Percentiles rank a stretch among this genome's conserved stretches.
Evolutionary conservation across 2,888 invertebrate species (phyloP).

Genomic region (Philereme transversata): DNA sequence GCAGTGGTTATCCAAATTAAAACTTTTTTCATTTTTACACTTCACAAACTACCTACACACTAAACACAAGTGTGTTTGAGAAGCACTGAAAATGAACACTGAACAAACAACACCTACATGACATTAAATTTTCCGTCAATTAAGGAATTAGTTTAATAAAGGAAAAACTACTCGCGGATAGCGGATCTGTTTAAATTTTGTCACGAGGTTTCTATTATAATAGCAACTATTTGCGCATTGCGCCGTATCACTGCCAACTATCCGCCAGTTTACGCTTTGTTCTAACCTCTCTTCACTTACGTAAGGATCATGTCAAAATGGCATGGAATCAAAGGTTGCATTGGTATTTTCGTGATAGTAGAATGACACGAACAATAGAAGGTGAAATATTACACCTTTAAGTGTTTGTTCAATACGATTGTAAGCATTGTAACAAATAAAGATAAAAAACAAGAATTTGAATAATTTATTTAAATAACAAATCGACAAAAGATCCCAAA

Average conservation of each 20-base stretch:
- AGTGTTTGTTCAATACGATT: too few relatives aligned
- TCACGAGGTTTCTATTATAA: constrained; percentile 68
- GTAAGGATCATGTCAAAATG: constrained; percentile 46
- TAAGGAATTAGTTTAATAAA: constrained; percentile 67
- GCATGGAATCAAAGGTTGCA: constrained; percentile 48
- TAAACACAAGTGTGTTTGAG: constrained; percentile 57
- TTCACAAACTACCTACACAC: constrained; percentile 19
- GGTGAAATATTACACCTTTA: constrained; percentile 34
- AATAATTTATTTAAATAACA: constrained; percentile 64
- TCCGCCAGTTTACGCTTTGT: constrained; percentile 24
- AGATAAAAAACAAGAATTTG: constrained; percentile 21
- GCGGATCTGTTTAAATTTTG: constrained; percentile 51
- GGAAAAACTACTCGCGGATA: constrained; percentile 49
- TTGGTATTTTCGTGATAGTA: constrained; percentile 48
- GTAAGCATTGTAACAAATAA: constrained; percentile 2
- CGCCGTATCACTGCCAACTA: constrained; percentile 35
- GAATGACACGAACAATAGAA: constrained; percentile 41
- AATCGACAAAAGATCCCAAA: constrained; percentile 70
- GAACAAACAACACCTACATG: constrained; percentile 48
- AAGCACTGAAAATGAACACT: constrained; percentile 56
- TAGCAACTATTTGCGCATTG: constrained; percentile 28
- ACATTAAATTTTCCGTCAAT: constrained; percentile 62
- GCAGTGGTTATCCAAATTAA: constrained; percentile 41
- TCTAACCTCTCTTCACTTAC: constrained; percentile 31
- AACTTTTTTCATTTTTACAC: constrained; percentile 39